Evolutionary conservation across 1,140 invertebrate genomes (phyloP), one percentile per base, ranked within the genome.

Genomic region (Cydia pomonella): DNA sequence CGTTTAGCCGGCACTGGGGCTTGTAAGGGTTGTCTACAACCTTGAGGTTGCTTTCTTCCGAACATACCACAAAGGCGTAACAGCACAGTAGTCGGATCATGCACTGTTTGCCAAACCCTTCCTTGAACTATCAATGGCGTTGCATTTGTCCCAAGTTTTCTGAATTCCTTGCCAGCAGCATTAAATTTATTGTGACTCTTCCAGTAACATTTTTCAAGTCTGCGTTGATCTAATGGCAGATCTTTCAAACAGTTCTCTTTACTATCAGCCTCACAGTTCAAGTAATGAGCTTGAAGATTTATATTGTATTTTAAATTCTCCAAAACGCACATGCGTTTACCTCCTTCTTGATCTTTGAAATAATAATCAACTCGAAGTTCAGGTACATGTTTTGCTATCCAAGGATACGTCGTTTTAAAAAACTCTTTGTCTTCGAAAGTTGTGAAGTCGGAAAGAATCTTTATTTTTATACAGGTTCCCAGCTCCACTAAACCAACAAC

Each of bases 251-350:
- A 69, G n/a, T 69, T 18, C 1, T 29, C 29, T 7, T 12, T 16
- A 21, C 6, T 23, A 10, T 21, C n/a, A 1, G 64, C 64, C 33
- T 69, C 64, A 69, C 64, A 69, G 4, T 18, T 69, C n/a, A 69
- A 66, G 16, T 66, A 66, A 66, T 25, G 21, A 27, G 62, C 21
- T 63, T 69, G 64, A 38, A 69, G 27, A 18, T 38, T n/a, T 38
- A 69, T n/a, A 38, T 41, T 69, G 1, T 21, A 16, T 18, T 69
- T 69, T 41, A 69, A 38, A 18, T 69, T 18, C 18, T 69, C 29
- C 27, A 69, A 41, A 21, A 69, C 64, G n/a, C 64, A 69, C 64
- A 69, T 69, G 2, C n/a, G 64, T 2, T 29, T 38, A 2, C 64
- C 64, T 6, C 64, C 29, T 18, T 69, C 29, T 69, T 69, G 13